Conservation (phyloP, 2,797 vertebrate species). For the Kryptolebias ocellatus region DNA sequence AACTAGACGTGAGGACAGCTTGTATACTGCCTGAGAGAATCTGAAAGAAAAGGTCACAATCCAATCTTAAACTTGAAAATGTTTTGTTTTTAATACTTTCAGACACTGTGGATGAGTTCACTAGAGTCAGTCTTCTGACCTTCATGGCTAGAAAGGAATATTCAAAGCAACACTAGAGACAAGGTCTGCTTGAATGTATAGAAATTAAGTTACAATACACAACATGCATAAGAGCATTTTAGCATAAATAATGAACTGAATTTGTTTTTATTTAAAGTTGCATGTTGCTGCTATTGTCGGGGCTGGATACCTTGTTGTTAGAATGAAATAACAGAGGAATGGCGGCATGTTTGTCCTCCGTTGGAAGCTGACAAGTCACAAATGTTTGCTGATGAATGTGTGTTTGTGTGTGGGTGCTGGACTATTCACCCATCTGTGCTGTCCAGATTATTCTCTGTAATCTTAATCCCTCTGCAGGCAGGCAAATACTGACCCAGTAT, state of each 20-base stretch:
- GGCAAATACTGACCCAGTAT: constrained; percentile 52
- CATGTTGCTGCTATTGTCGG: background rate
- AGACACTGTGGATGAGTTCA: background rate
- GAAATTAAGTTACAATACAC: background rate
- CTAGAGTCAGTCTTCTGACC: background rate
- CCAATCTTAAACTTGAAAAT: background rate
- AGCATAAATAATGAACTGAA: background rate
- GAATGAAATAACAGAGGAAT: background rate
- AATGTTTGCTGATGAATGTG: constrained; percentile 6
- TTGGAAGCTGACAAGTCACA: constrained; percentile 8
- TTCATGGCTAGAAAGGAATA: background rate
- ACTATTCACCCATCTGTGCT: constrained; percentile 54
- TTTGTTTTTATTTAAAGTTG: background rate
- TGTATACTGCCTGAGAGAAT: background rate
- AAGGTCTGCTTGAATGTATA: background rate
- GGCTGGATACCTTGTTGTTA: background rate
- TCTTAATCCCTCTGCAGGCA: constrained; percentile 62
- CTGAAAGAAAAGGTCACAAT: constrained; percentile 2
- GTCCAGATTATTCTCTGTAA: constrained; percentile 62
- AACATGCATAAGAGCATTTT: background rate
- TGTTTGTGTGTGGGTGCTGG: constrained; percentile 18
- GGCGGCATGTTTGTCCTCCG: background rate
- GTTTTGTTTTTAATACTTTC: background rate
- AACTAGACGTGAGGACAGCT: background rate
- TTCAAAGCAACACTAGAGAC: too few species aligned